Evolutionary conservation across 2,113 vertebrate species (phyloP).

Genomic region (Promerops cafer): DNA sequence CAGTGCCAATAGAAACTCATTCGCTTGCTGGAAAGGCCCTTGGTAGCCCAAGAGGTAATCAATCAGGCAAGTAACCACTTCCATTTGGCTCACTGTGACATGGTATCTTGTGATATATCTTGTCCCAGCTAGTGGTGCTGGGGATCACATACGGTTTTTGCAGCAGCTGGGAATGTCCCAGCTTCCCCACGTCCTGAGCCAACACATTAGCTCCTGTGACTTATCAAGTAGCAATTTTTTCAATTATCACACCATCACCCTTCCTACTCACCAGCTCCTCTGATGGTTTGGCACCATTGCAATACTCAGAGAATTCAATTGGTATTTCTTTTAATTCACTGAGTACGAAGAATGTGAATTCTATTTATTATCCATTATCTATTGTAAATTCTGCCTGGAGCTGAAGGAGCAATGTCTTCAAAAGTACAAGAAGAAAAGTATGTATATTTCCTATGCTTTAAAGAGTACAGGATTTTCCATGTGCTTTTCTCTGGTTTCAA

Average conservation of each 20-base stretch:
- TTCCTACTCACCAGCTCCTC: conserved; percentile 57
- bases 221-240: conserved; percentile 72
- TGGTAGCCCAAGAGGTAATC: conserved; percentile 69
- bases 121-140: conserved; percentile 70
- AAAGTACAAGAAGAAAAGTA: not conserved
- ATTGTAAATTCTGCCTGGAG: not conserved
- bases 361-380: conserved; percentile 47
- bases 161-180: conserved; percentile 68
- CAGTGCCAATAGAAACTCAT: conserved; percentile 59
- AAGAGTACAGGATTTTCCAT: not conserved
- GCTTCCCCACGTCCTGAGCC: conserved; percentile 56
- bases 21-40: conserved; percentile 68
- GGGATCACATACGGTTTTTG: conserved; percentile 44
- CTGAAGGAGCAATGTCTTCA: not conserved
- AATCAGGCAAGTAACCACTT: conserved; percentile 74
- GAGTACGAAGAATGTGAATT: conserved; percentile 43
- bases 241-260: conserved; percentile 73
- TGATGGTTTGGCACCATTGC: conserved; percentile 62
- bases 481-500: not conserved
- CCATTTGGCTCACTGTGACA: conserved; percentile 74
- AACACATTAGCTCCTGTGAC: conserved; percentile 66
- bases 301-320: conserved; percentile 62
- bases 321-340: conserved; percentile 66
- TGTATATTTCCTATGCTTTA: not conserved
- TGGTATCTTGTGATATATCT: conserved; percentile 74